A percentile compares a stretch with the other conserved stretches of the same genome.
phyloP scores from a whole-genome alignment of 2,888 invertebrate genomes.

The Caradrina clavipalpis region DNA sequence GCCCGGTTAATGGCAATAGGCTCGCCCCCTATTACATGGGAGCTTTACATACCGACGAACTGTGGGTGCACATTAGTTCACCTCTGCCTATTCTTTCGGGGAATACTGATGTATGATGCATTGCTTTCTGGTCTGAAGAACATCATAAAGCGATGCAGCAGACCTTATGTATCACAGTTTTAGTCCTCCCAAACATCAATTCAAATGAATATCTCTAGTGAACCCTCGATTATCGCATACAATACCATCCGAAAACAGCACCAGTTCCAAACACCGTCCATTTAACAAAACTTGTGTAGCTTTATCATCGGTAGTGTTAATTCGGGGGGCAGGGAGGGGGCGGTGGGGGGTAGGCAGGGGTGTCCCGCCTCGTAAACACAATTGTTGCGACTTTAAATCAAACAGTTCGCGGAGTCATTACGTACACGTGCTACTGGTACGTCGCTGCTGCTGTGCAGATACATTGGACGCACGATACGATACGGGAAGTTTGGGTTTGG shows the following conservation, averaged over 20 bases:
- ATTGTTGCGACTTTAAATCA: slow-evolving; percentile 90
- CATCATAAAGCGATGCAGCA: neutral
- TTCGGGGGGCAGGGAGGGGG: slow-evolving; percentile 40
- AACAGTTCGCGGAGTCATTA: slow-evolving; percentile 88
- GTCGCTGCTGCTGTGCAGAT: slow-evolving; percentile 61
- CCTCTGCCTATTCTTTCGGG: no score
- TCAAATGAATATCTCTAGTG: neutral
- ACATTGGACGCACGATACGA: slow-evolving; percentile 67
- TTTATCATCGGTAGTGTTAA: slow-evolving; percentile 69
- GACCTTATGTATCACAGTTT: neutral
- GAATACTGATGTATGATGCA: no score
- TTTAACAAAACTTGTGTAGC: slow-evolving; percentile 61
- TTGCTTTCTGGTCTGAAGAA: no score
- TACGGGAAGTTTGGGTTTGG: slow-evolving; percentile 6
- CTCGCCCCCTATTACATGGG: no score
- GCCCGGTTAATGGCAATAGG: no score
- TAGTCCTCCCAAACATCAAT: neutral
- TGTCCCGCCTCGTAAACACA: slow-evolving; percentile 82
- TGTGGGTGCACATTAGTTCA: no score
- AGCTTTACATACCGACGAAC: no score
- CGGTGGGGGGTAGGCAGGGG: slow-evolving; percentile 20
- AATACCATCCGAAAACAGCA: slow-evolving; percentile 44
- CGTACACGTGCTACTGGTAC: slow-evolving; percentile 84
- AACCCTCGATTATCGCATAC: slow-evolving; percentile 18
- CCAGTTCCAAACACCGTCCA: slow-evolving; percentile 47